phyloP scores from a whole-genome alignment of 1,140 invertebrate species.

The Cotesia glomerata region DNA sequence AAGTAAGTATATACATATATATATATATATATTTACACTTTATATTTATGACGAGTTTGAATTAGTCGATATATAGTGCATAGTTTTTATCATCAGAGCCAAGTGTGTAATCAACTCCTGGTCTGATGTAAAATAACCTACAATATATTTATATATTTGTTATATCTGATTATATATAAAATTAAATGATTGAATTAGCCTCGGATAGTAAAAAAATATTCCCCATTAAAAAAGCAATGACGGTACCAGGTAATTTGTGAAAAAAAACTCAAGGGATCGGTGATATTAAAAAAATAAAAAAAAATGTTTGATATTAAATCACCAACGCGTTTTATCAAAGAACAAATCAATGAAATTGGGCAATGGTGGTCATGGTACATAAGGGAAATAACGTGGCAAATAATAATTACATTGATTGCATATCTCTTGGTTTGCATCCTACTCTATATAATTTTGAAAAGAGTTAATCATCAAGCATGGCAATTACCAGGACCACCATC shows the following conservation, averaged over 20 bases:
- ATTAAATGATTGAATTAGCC: too few relatives aligned
- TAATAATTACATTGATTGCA: slow-evolving; percentile 49
- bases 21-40: too few relatives aligned
- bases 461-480: slow-evolving; percentile 54
- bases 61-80: too few relatives aligned
- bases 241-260: slow-evolving; percentile 12
- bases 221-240: neutral
- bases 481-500: slow-evolving; percentile 57
- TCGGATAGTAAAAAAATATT: too few relatives aligned
- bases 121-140: too few relatives aligned
- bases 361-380: slow-evolving; percentile 57
- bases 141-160: too few relatives aligned
- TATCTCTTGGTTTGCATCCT: slow-evolving; percentile 55
- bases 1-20: too few relatives aligned
- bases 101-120: too few relatives aligned
- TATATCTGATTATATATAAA: too few relatives aligned
- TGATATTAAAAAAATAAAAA: neutral
- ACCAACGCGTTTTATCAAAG: slow-evolving; percentile 18
- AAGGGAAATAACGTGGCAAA: slow-evolving; percentile 56
- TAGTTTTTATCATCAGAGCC: too few relatives aligned
- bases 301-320: slow-evolving; percentile 29
- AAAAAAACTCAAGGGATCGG: neutral
- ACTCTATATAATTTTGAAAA: slow-evolving; percentile 53
- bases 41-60: too few relatives aligned
- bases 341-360: slow-evolving; percentile 48